phyloP scores from a whole-genome alignment of 2,797 vertebrate species.

The Poecilia gillii region DNA sequence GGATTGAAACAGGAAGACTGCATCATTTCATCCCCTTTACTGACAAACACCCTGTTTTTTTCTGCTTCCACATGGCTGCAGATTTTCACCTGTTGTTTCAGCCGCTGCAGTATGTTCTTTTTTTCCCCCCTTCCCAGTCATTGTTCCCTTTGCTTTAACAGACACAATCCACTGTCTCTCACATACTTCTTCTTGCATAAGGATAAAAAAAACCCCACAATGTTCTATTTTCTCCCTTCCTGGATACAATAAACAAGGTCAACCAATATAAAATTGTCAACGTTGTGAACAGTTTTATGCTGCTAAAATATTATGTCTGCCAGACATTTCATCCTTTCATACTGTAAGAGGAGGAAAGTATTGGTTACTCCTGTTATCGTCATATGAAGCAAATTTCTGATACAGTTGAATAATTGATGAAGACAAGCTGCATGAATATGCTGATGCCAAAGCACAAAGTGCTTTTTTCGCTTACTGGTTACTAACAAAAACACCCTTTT shows the following conservation, averaged over 20 bases:
- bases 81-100: slow-evolving; percentile 49
- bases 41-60: slow-evolving; percentile 38
- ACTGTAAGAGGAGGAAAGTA: slow-evolving; percentile 11
- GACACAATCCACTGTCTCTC: not conserved
- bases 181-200: not conserved
- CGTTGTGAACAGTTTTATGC: not conserved
- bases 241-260: not conserved
- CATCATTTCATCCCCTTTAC: slow-evolving; percentile 31
- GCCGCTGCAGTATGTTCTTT: slow-evolving; percentile 32
- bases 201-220: not conserved
- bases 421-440: slow-evolving; percentile 36
- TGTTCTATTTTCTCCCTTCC: not conserved
- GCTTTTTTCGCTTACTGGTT: not conserved
- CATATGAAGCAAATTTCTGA: slow-evolving; percentile 27
- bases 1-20: slow-evolving; percentile 54
- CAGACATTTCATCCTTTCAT: not conserved
- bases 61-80: slow-evolving; percentile 53
- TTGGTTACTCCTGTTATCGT: slow-evolving; percentile 22
- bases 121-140: not conserved
- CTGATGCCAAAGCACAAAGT: slow-evolving; percentile 22
- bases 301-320: not conserved
- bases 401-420: slow-evolving; percentile 52
- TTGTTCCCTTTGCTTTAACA: slow-evolving; percentile 5
- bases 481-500: slow-evolving; percentile 4
- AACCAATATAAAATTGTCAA: not conserved